Base-by-base conservation (phyloP, 2,797 vertebrate species). In the Cetoscarus ocellatus region DNA sequence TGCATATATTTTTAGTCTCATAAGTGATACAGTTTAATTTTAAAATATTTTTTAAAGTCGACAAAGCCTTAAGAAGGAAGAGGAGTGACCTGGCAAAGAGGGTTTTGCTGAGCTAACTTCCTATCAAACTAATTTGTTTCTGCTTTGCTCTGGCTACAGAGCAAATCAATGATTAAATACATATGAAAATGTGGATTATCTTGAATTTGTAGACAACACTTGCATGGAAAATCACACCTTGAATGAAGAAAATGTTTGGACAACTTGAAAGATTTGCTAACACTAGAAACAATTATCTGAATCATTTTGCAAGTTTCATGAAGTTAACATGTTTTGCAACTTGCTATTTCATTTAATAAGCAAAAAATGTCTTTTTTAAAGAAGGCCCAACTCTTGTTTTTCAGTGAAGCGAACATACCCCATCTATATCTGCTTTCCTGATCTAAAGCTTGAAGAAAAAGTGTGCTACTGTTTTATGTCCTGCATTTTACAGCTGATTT, bases 11-110 rank as follows among this genome's bases (percentile, higher is more conserved):
- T 68, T 50, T 10, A 69, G 66, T 63, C 40, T 36, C 61, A 15
- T 10, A 3, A 3, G 42, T 35, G 73, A 38, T 77, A 75, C 80
- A 74, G 87, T 85, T 82, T 91, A 85, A 35, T 93, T 95, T 95
- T 93, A 79, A 93, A 11, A 27, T 90, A 92, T 92, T 94, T 94
- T 95, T 94, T 87, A 91, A 93, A 93, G 93, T 93, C 83, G 91
- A 87, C 58, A 55, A 57, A 95, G 91, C 90, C 64, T 55, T 45
- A 75, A 77, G 88, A 91, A 94, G 93, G 90, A 91, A 84, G 83
- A 77, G 63, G 74, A 70, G 58, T 55, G 70, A 54, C 82, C 79
- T 79, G 64, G 84, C 83, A 84, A 73, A 85, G 79, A 86, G 65
- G 86, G 65, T 45, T 72, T 81, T 79, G 72, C 68, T 64, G 43